These are phyloP conservation scores for Leptoteleia sp. DNA, from an alignment of 1,140 invertebrate species.

Conservation along the genomic window DNA sequence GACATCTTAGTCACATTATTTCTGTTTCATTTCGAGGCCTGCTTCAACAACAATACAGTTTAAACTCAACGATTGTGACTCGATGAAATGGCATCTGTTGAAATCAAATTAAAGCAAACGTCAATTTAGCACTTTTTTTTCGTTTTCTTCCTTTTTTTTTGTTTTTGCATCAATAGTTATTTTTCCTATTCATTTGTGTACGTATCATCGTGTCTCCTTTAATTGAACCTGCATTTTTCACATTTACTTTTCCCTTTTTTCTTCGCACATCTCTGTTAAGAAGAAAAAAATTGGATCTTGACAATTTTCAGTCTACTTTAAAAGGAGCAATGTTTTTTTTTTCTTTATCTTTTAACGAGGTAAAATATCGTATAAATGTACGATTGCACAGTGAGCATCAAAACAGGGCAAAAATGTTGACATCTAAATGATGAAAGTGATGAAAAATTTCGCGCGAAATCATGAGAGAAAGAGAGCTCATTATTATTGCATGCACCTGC, in stretches of 20 bases:
- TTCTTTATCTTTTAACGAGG: no score
- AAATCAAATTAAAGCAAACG: conserved; percentile 16
- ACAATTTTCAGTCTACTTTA: no score
- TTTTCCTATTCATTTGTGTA: no score
- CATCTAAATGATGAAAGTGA: conserved; percentile 4
- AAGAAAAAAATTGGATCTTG: no score
- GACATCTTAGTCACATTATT: conserved; percentile 51
- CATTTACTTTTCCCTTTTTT: no score
- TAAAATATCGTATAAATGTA: no score
- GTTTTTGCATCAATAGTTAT: background rate
- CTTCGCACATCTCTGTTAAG: no score
- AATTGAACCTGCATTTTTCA: no score
- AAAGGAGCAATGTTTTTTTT: no score
- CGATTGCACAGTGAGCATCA: no score
- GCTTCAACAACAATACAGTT: conserved; percentile 24
- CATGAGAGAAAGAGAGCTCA: conserved; percentile 31
- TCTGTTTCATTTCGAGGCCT: conserved; percentile 19
- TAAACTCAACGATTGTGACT: conserved; percentile 7
- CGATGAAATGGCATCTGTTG: background rate
- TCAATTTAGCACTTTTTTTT: background rate
- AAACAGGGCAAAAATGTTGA: conserved; percentile 21
- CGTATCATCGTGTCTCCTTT: no score
- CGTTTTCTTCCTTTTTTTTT: no score
- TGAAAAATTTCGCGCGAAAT: conserved; percentile 21
- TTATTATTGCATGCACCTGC: conserved; percentile 28